Evolutionary conservation across 1,140 invertebrate species (phyloP), one percentile per base, ranked within the genome.

Genomic region (Drepana arcuata): DNA sequence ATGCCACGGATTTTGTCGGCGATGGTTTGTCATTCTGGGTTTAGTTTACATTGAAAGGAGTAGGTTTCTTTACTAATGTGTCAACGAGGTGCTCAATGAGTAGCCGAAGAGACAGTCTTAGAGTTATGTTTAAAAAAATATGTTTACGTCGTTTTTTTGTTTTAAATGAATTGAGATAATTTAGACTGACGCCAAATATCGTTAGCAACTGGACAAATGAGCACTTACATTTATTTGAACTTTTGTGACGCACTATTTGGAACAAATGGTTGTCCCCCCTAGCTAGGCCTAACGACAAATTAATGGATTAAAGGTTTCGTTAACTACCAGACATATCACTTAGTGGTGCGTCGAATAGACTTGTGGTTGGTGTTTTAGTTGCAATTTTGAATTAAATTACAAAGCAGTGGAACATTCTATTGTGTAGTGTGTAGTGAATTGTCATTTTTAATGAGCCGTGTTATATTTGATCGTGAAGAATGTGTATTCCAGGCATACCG

Each of bases 231-330:
- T 29, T 40, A 33, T 47, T 49, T 34, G 30, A 39, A 56, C 46
- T 48, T 37, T 62, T 56, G 48, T 74, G 66, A 78, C 73, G 68
- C 56, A 68, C 54, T 59, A 74, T 74, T 74, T 69, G 28, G 68
- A 66, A 45, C 73, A 66, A 50, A n/a, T n/a, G n/a, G n/a, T n/a
- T n/a, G n/a, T n/a, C n/a, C n/a, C n/a, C n/a, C n/a, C 35, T 42
- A 41, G 44, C 40, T 28, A 29, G 37, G 15, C 50, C 37, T 79
- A 79, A 80, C 64, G 62, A 67, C 47, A 62, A 69, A 66, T 69
- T 77, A 75, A 80, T 79, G 54, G 55, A 45, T 49, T 65, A 58
- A 47, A 55, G 31, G 48, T 53, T 58, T 41, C 41, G 25, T 10
- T 57, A 59, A 57, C 60, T 56, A 48, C 44, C 35, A 39, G 28